phyloP scores from a whole-genome alignment of 2,888 invertebrate genomes.

The Sinohyriopsis cumingii region DNA sequence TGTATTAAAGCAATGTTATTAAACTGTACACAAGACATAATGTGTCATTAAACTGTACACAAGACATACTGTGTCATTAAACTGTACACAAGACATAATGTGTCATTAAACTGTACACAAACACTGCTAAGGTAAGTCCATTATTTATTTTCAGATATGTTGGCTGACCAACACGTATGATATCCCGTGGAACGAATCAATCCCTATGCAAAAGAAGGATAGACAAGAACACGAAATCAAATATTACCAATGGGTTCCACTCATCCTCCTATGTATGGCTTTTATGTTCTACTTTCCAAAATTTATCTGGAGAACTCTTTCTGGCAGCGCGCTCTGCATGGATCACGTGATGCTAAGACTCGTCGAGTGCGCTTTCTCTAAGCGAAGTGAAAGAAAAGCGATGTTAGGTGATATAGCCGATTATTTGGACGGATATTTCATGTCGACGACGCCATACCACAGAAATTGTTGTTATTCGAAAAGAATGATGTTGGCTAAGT shows the following conservation, averaged over 20 bases:
- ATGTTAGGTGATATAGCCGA: too few relatives aligned
- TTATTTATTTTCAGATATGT: slow-evolving; percentile 2
- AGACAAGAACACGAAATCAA: slow-evolving; percentile 16
- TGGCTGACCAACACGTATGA: slow-evolving; percentile 2
- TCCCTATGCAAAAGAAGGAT: slow-evolving; percentile 9
- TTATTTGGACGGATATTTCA: too few relatives aligned
- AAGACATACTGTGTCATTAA: too few relatives aligned
- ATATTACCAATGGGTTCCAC: slow-evolving; percentile 43
- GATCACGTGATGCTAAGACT: background rate
- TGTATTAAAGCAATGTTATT: too few relatives aligned
- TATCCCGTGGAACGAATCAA: slow-evolving; percentile 13
- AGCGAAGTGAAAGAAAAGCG: background rate
- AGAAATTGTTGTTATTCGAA: too few relatives aligned
- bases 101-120: too few relatives aligned
- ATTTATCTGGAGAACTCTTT: slow-evolving; percentile 28
- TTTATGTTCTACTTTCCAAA: slow-evolving; percentile 31
- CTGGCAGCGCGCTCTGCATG: slow-evolving; percentile 2
- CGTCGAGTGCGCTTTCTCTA: background rate
- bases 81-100: too few relatives aligned
- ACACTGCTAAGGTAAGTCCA: too few relatives aligned
- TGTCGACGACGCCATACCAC: too few relatives aligned
- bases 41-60: too few relatives aligned
- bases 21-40: too few relatives aligned
- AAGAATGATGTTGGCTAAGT: background rate
- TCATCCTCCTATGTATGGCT: slow-evolving; percentile 36